These are phyloP conservation scores for Wiebesia pumilae DNA, from an alignment of 1,140 invertebrate species.

Conservation along the genomic window DNA sequence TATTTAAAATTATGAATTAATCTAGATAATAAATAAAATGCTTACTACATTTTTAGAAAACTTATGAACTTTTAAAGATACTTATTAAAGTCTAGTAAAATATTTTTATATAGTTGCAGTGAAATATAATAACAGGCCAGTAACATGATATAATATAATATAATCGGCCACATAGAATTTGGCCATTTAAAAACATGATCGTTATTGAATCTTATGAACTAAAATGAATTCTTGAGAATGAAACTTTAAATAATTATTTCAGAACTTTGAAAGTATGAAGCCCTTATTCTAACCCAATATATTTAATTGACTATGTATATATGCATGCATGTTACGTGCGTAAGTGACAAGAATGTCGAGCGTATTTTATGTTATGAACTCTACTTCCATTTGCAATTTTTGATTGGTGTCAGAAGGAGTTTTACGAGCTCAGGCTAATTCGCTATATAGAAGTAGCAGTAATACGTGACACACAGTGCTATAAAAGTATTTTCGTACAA, in stretches of 20 bases:
- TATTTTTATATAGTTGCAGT: too few relatives aligned
- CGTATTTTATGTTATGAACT: conserved; percentile 29
- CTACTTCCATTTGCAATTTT: conserved; percentile 1
- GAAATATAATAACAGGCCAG: too few relatives aligned
- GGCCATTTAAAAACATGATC: too few relatives aligned
- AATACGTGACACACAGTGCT: conserved; percentile 23
- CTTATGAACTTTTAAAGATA: too few relatives aligned
- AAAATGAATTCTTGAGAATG: neutral
- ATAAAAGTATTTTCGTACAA: conserved; percentile 44
- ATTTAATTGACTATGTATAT: too few relatives aligned
- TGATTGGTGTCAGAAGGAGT: conserved; percentile 17
- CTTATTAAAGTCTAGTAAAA: too few relatives aligned
- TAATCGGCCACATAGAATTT: too few relatives aligned
- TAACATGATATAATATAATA: too few relatives aligned
- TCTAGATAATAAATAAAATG: too few relatives aligned
- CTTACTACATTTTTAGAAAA: too few relatives aligned
- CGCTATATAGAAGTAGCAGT: conserved; percentile 9
- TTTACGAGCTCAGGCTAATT: conserved; percentile 34
- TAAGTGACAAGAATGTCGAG: conserved; percentile 18
- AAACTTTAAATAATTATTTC: neutral
- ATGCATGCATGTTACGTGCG: neutral
- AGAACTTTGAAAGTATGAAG: conserved; percentile 2
- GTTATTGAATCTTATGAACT: neutral
- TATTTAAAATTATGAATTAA: too few relatives aligned
- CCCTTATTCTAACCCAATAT: conserved; percentile 36